phyloP scores from a whole-genome alignment of 2,797 vertebrate genomes.

The Sebastes glaucus region DNA sequence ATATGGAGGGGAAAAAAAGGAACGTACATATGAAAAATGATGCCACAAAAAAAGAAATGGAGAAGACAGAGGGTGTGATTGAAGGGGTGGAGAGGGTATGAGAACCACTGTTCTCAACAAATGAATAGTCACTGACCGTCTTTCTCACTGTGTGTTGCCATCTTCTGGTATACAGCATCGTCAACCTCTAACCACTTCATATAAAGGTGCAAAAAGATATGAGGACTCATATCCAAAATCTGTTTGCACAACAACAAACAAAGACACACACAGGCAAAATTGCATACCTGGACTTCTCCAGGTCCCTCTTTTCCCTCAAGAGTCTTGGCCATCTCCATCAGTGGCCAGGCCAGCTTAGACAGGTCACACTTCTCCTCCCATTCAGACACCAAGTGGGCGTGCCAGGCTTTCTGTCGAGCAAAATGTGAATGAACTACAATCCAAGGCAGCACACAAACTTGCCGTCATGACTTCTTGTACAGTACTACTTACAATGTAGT shows the following conservation, averaged over 20 bases:
- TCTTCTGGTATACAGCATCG: constrained; percentile 58
- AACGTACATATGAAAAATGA: not conserved
- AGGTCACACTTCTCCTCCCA: constrained; percentile 61
- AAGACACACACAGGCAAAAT: not conserved
- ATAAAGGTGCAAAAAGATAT: constrained; percentile 14
- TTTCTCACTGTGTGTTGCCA: constrained; percentile 48
- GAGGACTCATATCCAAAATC: not conserved
- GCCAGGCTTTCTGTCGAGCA: constrained; percentile 62
- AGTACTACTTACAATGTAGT: constrained; percentile 74
- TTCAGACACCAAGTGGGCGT: constrained; percentile 49
- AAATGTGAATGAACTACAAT: not conserved
- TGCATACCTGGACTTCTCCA: constrained; percentile 70
- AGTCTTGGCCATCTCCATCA: constrained; percentile 74
- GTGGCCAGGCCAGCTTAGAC: constrained; percentile 72
- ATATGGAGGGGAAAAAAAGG: not conserved
- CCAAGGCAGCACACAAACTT: not conserved
- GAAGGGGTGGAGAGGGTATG: not conserved
- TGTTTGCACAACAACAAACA: not conserved
- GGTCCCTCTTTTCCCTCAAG: constrained; percentile 75
- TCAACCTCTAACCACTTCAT: constrained; percentile 68
- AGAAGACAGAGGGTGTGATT: not conserved
- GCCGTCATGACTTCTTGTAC: not conserved
- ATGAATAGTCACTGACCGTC: constrained; percentile 60
- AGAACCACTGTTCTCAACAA: not conserved
- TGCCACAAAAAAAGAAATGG: not conserved